Percentiles rank a stretch among this genome's conserved stretches.
These are phyloP conservation scores for Alligator sinensis DNA, from an alignment of 2,113 vertebrate species.

Conservation along the genomic window DNA sequence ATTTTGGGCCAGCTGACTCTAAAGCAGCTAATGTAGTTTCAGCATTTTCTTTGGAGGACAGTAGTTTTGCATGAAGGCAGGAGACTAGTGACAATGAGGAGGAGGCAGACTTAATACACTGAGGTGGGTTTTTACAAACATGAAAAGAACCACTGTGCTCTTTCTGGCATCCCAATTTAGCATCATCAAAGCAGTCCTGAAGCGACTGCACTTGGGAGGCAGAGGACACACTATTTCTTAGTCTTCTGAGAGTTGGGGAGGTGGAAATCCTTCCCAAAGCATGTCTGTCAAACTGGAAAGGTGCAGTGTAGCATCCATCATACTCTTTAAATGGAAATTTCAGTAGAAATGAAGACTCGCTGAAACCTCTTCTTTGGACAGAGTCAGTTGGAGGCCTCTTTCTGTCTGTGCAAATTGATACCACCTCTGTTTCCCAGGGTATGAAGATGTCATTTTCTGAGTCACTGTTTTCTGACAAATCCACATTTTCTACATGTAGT, in stretches of 20 bases:
- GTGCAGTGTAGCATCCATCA: slow-evolving; percentile 24
- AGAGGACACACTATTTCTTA: slow-evolving; percentile 79
- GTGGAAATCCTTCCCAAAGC: slow-evolving; percentile 88
- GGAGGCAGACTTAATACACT: background rate
- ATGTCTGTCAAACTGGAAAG: slow-evolving; percentile 87
- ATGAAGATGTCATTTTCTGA: background rate
- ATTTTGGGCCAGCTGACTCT: background rate
- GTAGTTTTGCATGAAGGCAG: slow-evolving; percentile 6
- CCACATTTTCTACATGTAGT: background rate
- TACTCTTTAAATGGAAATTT: slow-evolving; percentile 61
- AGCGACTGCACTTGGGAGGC: slow-evolving; percentile 29
- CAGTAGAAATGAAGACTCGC: background rate
- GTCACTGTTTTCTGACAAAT: background rate
- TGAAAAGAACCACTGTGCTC: background rate
- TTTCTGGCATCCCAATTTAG: background rate
- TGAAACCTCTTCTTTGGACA: background rate
- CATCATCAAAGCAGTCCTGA: slow-evolving; percentile 48
- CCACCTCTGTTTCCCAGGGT: background rate
- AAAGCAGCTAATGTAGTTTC: background rate
- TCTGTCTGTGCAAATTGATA: background rate
- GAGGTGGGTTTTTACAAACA: slow-evolving; percentile 22
- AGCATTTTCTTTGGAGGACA: slow-evolving; percentile 16
- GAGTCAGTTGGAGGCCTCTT: background rate
- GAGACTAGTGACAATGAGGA: background rate
- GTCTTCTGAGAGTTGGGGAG: slow-evolving; percentile 87